Evolutionary conservation across 2,797 vertebrate species (phyloP).

Genomic region (Anabacerthia variegaticeps): DNA sequence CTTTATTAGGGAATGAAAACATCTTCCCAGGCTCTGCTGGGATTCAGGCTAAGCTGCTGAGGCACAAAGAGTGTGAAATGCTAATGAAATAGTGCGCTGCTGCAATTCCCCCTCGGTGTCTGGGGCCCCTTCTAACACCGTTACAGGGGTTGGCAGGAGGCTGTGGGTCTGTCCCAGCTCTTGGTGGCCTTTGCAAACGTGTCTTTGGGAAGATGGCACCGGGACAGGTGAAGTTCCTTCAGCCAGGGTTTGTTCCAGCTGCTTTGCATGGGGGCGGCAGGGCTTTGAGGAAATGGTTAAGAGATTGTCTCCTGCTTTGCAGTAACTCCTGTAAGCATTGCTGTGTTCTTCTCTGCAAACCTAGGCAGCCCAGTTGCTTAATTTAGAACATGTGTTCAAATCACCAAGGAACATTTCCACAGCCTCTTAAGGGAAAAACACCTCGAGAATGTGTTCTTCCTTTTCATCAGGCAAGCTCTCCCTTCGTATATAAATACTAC

Average conservation of each 20-base stretch:
- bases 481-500: background rate
- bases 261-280: background rate
- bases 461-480: background rate
- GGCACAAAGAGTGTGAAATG: constrained; percentile 35
- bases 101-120: background rate
- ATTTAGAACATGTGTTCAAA: background rate
- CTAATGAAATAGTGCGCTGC: constrained; percentile 1
- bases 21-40: constrained; percentile 25
- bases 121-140: background rate
- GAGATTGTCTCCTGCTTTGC: background rate
- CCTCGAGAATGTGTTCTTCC: background rate
- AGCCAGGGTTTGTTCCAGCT: background rate
- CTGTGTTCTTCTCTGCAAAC: background rate
- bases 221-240: background rate
- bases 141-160: background rate
- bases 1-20: constrained; percentile 57
- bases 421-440: background rate
- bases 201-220: background rate
- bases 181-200: background rate
- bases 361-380: background rate
- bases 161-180: background rate
- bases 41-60: constrained; percentile 53
- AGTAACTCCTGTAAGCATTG: background rate
- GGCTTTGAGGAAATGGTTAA: background rate
- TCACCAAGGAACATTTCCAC: background rate